These are phyloP conservation scores for Hyperoplus immaculatus DNA, from an alignment of 2,797 vertebrate species.

Conservation along the genomic window DNA sequence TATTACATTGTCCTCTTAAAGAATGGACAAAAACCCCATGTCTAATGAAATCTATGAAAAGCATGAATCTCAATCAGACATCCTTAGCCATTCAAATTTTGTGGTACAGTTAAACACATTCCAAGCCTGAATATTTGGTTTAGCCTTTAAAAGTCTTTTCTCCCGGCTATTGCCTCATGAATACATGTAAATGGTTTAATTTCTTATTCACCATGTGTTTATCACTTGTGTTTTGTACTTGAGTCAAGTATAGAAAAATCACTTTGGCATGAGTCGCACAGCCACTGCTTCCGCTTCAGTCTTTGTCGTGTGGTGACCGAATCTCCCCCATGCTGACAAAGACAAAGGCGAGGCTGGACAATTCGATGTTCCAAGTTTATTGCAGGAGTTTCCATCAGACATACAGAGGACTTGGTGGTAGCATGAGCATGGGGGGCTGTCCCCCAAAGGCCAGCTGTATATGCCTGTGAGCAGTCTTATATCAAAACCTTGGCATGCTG, in stretches of 20 bases:
- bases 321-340: too few species aligned
- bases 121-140: conserved; percentile 57
- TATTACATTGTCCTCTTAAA: conserved; percentile 46
- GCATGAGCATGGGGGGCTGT: too few species aligned
- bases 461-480: too few species aligned
- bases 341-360: too few species aligned
- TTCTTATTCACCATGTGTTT: conserved; percentile 49
- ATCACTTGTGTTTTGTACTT: conserved; percentile 49
- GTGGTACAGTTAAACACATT: conserved; percentile 33
- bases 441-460: too few species aligned
- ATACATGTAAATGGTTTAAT: conserved; percentile 45
- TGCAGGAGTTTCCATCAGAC: too few species aligned
- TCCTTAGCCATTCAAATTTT: conserved; percentile 32
- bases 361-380: too few species aligned
- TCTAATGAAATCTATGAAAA: conserved; percentile 58
- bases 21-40: conserved; percentile 53
- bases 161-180: conserved; percentile 20
- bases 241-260: conserved; percentile 7
- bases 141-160: conserved; percentile 18
- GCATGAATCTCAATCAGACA: conserved; percentile 49
- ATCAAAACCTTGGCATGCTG: too few species aligned
- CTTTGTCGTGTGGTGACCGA: too few species aligned
- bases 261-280: conserved; percentile 39
- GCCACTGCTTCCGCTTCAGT: conserved; percentile 14
- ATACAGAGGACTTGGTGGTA: too few species aligned